Evolutionary conservation across 2,797 vertebrate species (phyloP).

Genomic region (Malurus leucopterus): DNA sequence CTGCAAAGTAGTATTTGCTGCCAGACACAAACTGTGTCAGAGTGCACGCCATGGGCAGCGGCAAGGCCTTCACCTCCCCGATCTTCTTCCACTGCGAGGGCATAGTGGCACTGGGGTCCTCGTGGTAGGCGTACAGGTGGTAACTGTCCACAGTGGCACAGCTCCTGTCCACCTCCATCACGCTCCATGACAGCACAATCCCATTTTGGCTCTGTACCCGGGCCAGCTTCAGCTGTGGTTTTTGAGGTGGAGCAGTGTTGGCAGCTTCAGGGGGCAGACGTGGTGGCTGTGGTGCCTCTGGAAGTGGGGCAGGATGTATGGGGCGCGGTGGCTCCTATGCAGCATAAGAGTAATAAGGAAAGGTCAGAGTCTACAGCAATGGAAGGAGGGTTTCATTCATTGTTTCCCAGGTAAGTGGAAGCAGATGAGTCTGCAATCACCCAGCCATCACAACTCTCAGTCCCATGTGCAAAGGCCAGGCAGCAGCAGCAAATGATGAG

Average conservation of each 20-base stretch:
- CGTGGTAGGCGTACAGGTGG: slow-evolving; percentile 96
- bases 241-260: slow-evolving; percentile 88
- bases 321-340: slow-evolving; percentile 73
- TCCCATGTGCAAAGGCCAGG: neutral
- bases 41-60: slow-evolving; percentile 96
- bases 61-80: slow-evolving; percentile 94
- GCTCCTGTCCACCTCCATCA: slow-evolving; percentile 88
- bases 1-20: slow-evolving; percentile 97
- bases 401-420: neutral
- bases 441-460: neutral
- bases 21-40: slow-evolving; percentile 97
- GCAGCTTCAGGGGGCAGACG: slow-evolving; percentile 88
- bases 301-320: slow-evolving; percentile 77
- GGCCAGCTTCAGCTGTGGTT: slow-evolving; percentile 94
- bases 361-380: neutral
- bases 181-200: slow-evolving; percentile 96
- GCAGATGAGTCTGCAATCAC: neutral
- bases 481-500: neutral
- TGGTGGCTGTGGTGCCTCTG: slow-evolving; percentile 78
- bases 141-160: slow-evolving; percentile 95
- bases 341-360: neutral
- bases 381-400: neutral
- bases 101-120: slow-evolving; percentile 83
- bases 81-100: slow-evolving; percentile 96
- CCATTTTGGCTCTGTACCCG: slow-evolving; percentile 94